Base-by-base conservation (phyloP, 2,888 invertebrate genomes). In the Thera britannica region DNA sequence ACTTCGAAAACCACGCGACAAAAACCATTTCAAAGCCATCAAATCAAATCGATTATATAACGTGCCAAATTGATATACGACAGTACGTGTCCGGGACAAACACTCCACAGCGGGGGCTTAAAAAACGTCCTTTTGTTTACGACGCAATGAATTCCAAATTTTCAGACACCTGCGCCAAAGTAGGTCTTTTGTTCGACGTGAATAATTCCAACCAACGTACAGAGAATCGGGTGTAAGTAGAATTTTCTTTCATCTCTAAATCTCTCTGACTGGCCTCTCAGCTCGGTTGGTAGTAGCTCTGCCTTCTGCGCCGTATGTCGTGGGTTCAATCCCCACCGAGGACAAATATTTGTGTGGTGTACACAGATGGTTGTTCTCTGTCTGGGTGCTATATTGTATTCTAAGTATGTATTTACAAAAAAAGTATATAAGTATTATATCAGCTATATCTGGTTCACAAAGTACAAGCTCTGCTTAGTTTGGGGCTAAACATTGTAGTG, bases 71-170 rank as follows among this genome's bases (percentile, higher is more conserved):
- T 81, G 84, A 83, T 84, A 83, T 83, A 87, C 83, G 79, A 75
- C 75, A 76, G 79, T 77, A 72, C 72, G 75, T 77, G 74, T 72
- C 64, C 59, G 69, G 48, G 57, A 58, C 68, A 76, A 77, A 78
- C 76, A 77, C 79, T 80, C 58, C 64, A 75, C 77, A 76, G 73
- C 73, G 78, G 74, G 44, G 83, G 68, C 77, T 85, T 84, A 82
- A 84, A 89, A 90, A 87, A 84, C 79, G 82, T 84, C 81, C 84
- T 83, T 84, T 89, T 90, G 88, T 90, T 88, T 90, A 88, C 85
- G 86, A 82, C 80, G 87, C 88, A 86, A 90, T 90, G 89, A 90
- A 90, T 90, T 87, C 80, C 76, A 82, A 83, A 87, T 87, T 86
- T 71, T 85, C 84, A 87, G 88, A 85, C 86, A 87, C 85, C 89